Conservation (phyloP, 1,140 invertebrate genomes). For the Hylyphantes graminicola region DNA sequence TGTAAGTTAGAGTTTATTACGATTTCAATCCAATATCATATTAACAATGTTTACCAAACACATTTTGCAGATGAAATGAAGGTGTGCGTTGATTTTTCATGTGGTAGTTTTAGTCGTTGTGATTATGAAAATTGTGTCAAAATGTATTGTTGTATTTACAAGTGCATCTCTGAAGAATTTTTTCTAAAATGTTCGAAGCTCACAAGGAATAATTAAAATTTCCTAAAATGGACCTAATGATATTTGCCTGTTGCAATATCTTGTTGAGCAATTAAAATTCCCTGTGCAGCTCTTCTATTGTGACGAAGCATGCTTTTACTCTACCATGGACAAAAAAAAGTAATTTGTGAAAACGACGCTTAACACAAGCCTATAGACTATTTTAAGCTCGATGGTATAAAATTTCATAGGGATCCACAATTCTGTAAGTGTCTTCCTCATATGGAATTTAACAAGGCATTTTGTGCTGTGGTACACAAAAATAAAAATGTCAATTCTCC, state of each 20-base stretch:
- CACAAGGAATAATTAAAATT: constrained; percentile 48
- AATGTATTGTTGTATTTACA: constrained; percentile 38
- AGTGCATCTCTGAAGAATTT: constrained; percentile 37
- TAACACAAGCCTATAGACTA: constrained; percentile 41
- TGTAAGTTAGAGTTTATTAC: constrained; percentile 57
- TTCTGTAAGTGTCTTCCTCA: constrained; percentile 38
- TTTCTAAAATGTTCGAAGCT: constrained; percentile 47
- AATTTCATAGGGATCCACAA: constrained; percentile 40
- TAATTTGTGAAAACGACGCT: constrained; percentile 32
- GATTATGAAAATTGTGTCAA: constrained; percentile 53
- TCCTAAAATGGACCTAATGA: constrained; percentile 44
- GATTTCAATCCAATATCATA: constrained; percentile 47
- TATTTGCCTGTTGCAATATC: constrained; percentile 29
- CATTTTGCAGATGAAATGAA: constrained; percentile 40
- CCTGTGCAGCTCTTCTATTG: constrained; percentile 42
- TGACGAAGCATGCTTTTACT: constrained; percentile 45
- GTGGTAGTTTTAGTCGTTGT: constrained; percentile 57
- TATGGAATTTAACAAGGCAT: constrained; percentile 8
- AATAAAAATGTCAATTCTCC: constrained; percentile 31
- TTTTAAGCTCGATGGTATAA: constrained; percentile 40
- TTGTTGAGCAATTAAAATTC: constrained; percentile 32
- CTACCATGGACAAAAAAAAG: constrained; percentile 41
- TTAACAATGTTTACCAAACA: constrained; percentile 32
- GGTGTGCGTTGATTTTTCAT: constrained; percentile 44
- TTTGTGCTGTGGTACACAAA: constrained; percentile 17